A percentile compares a stretch with the other conserved stretches of the same genome.
phyloP scores from a whole-genome alignment of 2,113 vertebrate species.

The Takifugu bimaculatus region DNA sequence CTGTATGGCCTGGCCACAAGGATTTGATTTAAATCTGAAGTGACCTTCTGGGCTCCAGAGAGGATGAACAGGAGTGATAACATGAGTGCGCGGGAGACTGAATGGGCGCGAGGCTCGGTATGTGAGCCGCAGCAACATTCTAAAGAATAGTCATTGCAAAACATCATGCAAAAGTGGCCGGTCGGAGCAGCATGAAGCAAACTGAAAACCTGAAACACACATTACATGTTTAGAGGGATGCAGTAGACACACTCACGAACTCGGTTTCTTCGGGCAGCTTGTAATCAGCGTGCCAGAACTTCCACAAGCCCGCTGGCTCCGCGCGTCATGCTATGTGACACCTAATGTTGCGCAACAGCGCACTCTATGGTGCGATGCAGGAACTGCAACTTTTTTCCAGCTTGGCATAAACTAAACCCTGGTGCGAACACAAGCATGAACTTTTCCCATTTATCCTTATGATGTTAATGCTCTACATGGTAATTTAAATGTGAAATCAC shows the following conservation, averaged over 20 bases:
- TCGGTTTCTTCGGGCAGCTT: conserved; percentile 67
- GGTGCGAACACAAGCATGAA: too few relatives aligned
- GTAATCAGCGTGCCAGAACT: conserved; percentile 64
- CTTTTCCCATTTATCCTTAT: background rate
- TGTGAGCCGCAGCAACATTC: conserved; percentile 2
- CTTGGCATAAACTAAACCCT: background rate
- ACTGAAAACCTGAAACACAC: background rate
- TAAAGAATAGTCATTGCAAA: conserved; percentile 15
- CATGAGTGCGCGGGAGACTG: conserved; percentile 37
- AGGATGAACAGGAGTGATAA: conserved; percentile 41
- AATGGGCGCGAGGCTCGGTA: conserved; percentile 24
- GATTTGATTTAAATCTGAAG: conserved; percentile 61
- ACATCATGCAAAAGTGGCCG: background rate
- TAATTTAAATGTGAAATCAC: background rate
- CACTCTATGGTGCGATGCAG: conserved; percentile 45
- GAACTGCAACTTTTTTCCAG: conserved; percentile 12
- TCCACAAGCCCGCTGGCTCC: conserved; percentile 42
- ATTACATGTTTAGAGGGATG: background rate
- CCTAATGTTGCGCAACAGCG: conserved; percentile 50
- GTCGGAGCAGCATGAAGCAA: conserved; percentile 8
- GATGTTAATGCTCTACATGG: background rate
- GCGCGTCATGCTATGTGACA: conserved; percentile 6
- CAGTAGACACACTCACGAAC: conserved; percentile 12
- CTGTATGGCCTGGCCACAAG: conserved; percentile 47
- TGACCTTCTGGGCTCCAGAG: conserved; percentile 49